Conservation (phyloP, 1,140 invertebrate genomes). For the Drosophila orosa region DNA sequence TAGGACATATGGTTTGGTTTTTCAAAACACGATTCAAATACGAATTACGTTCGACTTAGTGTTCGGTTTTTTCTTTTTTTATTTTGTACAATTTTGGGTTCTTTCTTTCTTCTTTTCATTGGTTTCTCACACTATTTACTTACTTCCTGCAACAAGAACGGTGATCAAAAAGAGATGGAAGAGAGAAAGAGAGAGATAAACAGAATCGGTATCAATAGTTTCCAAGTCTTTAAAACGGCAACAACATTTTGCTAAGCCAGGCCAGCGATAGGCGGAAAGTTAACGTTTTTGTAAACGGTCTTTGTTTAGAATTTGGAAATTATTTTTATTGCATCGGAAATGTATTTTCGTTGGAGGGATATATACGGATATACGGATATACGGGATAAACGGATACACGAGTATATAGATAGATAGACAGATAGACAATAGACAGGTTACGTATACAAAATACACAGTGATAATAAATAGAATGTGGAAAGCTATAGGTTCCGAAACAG, state of each 20-base stretch:
- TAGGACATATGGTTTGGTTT: conserved; percentile 5
- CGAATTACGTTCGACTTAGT: conserved; percentile 27
- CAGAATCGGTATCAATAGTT: conserved; percentile 70
- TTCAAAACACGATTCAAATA: conserved; percentile 45
- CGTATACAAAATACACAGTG: conserved; percentile 58
- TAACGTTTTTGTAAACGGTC: conserved; percentile 52
- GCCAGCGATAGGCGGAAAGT: conserved; percentile 77
- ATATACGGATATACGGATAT: conserved; percentile 26
- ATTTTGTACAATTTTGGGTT: conserved; percentile 27
- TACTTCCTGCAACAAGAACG: conserved; percentile 80
- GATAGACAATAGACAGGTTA: conserved; percentile 65
- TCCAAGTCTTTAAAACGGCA: conserved; percentile 65
- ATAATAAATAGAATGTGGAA: conserved; percentile 12
- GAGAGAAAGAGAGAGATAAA: conserved; percentile 71
- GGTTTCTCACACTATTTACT: conserved; percentile 73
- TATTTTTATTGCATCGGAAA: conserved; percentile 50
- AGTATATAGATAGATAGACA: conserved; percentile 26
- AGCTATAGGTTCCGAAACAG: conserved; percentile 23
- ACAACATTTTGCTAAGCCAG: conserved; percentile 74
- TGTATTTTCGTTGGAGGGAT: conserved; percentile 39
- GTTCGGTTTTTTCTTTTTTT: background rate
- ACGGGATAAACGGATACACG: conserved; percentile 19
- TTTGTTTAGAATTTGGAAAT: conserved; percentile 50
- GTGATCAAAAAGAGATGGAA: conserved; percentile 58
- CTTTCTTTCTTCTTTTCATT: conserved; percentile 54